These are phyloP conservation scores for Caenorhabditis drosophilae DNA, from an alignment of 2,888 invertebrate genomes.

Conservation along the genomic window DNA sequence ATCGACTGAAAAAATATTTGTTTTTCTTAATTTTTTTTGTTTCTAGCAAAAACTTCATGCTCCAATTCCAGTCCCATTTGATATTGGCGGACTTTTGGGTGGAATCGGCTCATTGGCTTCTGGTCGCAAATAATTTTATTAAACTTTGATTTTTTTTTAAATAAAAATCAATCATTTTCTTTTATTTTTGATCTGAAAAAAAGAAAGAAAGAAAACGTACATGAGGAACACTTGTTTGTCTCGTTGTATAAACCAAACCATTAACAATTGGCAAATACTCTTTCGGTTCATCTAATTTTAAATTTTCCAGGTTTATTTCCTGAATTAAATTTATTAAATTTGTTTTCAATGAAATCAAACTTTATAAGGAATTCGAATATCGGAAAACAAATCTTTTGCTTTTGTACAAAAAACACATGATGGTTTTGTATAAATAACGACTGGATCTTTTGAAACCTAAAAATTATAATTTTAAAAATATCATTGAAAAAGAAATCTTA, in stretches of 20 bases:
- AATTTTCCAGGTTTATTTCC: conserved; percentile 44
- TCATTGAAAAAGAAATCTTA: conserved; percentile 4
- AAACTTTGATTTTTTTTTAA: too few relatives aligned
- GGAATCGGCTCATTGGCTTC: too few relatives aligned
- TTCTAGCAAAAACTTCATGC: too few relatives aligned
- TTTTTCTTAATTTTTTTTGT: too few relatives aligned
- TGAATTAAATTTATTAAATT: conserved; percentile 4
- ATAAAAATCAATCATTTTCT: too few relatives aligned
- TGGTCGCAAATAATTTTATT: too few relatives aligned
- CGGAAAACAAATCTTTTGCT: conserved; percentile 41
- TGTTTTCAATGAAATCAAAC: conserved; percentile 11
- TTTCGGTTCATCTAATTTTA: conserved; percentile 42
- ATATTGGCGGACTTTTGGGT: too few relatives aligned
- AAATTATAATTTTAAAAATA: neutral
- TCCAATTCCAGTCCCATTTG: too few relatives aligned
- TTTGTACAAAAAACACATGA: conserved; percentile 46
- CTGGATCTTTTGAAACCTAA: conserved; percentile 39
- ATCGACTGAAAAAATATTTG: too few relatives aligned
- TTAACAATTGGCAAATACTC: conserved; percentile 47
- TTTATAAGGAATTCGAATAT: conserved; percentile 32
- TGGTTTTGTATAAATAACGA: conserved; percentile 47
- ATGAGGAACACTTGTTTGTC: conserved; percentile 53
- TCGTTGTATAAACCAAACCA: conserved; percentile 51
- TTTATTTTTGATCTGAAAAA: too few relatives aligned
- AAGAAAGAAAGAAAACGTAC: too few relatives aligned